Evolutionary conservation across 2,888 invertebrate species (phyloP).

Genomic region (Eucera pruinosa): DNA sequence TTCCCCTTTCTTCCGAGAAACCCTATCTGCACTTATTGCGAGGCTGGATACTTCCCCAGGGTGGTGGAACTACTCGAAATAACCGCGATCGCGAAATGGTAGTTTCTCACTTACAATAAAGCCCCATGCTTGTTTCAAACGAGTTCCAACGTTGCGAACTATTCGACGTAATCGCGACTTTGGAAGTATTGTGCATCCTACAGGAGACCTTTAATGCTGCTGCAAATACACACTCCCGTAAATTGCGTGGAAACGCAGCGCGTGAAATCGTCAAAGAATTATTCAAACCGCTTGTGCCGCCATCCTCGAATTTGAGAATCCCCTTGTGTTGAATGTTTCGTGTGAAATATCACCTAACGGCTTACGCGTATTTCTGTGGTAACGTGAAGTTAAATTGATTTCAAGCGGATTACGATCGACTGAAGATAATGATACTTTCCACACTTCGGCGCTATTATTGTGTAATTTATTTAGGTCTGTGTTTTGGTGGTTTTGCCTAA

Average conservation of each 20-base stretch:
- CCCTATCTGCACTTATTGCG: constrained; percentile 48
- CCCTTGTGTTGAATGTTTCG: background rate
- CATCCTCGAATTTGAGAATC: background rate
- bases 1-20: constrained; percentile 18
- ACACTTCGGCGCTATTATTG: too few relatives aligned
- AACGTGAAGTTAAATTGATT: too few relatives aligned
- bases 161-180: constrained; percentile 54
- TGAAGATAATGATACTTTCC: too few relatives aligned
- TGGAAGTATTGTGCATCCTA: constrained; percentile 40
- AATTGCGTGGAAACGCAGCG: constrained; percentile 33
- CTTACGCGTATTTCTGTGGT: too few relatives aligned
- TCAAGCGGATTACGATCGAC: too few relatives aligned
- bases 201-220: constrained; percentile 38
- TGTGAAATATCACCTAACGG: too few relatives aligned
- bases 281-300: background rate
- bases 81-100: constrained; percentile 53
- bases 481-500: too few relatives aligned
- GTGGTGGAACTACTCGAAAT: constrained; percentile 41
- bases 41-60: constrained; percentile 13
- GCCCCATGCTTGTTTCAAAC: constrained; percentile 56
- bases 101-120: constrained; percentile 55
- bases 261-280: constrained; percentile 36
- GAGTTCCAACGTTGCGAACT: constrained; percentile 44
- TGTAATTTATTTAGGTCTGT: too few relatives aligned
- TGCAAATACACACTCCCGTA: constrained; percentile 17